These are phyloP conservation scores for Agrotis clavis DNA, from an alignment of 2,888 invertebrate species.

Conservation along the genomic window DNA sequence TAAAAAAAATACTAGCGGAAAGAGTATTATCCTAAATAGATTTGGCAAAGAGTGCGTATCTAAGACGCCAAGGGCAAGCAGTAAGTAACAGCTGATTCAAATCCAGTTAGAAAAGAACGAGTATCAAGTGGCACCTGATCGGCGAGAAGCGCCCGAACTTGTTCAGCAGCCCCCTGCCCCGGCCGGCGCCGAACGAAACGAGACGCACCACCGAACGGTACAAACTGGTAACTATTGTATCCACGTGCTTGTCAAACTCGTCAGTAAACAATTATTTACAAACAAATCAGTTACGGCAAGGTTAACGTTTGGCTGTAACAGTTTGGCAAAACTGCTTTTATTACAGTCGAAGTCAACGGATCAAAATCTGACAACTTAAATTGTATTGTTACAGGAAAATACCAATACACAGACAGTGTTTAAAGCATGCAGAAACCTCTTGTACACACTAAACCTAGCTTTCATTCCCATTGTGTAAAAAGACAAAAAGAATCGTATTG, in stretches of 20 bases:
- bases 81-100: conserved; percentile 87
- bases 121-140: conserved; percentile 89
- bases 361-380: conserved; percentile 2
- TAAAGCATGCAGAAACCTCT: conserved; percentile 22
- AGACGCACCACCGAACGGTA: conserved; percentile 85
- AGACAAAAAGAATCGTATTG: conserved; percentile 75
- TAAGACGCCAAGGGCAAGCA: conserved; percentile 76
- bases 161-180: conserved; percentile 84
- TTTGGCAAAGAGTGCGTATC: conserved; percentile 43
- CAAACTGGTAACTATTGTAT: conserved; percentile 88
- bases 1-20: background rate
- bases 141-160: conserved; percentile 88
- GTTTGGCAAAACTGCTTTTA: conserved; percentile 9
- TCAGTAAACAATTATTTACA: conserved; percentile 76
- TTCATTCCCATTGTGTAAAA: conserved; percentile 69
- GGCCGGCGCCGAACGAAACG: conserved; percentile 64
- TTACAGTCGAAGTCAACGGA: background rate
- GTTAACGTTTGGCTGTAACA: background rate
- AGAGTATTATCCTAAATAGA: conserved; percentile 23
- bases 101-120: conserved; percentile 90
- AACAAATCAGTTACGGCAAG: conserved; percentile 62
- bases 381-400: conserved; percentile 13
- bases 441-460: conserved; percentile 43
- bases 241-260: conserved; percentile 88
- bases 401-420: conserved; percentile 22